Base-by-base conservation (phyloP, 1,140 invertebrate species). In the Metopolophium dirhodum region DNA sequence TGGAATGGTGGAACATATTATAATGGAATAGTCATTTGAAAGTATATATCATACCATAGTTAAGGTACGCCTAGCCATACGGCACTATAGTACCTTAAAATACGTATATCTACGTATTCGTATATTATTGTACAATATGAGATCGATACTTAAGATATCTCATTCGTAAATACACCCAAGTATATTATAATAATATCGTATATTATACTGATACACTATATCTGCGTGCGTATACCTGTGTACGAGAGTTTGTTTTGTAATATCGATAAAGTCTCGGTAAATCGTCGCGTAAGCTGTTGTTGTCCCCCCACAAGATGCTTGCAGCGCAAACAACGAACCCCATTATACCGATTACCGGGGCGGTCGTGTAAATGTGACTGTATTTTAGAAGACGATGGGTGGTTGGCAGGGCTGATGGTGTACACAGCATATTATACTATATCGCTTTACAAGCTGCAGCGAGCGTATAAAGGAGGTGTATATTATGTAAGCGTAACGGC, bases 201-300 rank as follows among this genome's bases (percentile, higher is more conserved):
- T 30, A 61, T 61, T 30, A 14, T 61, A 30, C 11, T 61, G 2
- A 37, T 41, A 4, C 3, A 41, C 41, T 41, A 41, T 41, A 41
- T 41, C 41, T 41, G 41, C 57, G 11, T 35, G 61, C 0, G 11
- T 77, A 18, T 41, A 41, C 41, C 41, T 41, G 4, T 18, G 61
- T n/a, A n/a, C 14, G 61, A 18, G 61, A n/a, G 30, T 77, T n/a
- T 77, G 22, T 49, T 47, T 49, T 49, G 30, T n/a, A 51, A 87
- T 51, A 49, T 87, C 86, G 86, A 87, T 87, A 87, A 87, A 51
- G 45, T 87, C n/a, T 22, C 61, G 26, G 83, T 45, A 26, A 45
- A 85, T 85, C 23, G 86, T 51, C 86, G 47, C 86, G 47, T 87
- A 49, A 87, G 30, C 37, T 22, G 7, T n/a, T 22, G 6, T 37